Evolutionary conservation across 2,888 invertebrate species (phyloP).

Genomic region (Epistrophella euchroma): DNA sequence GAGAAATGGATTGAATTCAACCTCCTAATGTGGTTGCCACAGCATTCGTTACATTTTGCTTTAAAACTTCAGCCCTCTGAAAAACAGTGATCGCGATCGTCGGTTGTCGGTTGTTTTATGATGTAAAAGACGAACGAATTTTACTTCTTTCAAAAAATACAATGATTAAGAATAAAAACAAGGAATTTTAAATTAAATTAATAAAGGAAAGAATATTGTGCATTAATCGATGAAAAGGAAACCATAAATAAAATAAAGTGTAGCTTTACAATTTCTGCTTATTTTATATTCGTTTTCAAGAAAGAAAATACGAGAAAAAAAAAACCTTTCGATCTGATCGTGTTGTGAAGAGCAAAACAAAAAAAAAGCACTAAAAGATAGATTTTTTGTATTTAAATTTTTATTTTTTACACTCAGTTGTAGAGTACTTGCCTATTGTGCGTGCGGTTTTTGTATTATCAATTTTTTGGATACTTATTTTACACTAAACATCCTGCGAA

Average conservation of each 20-base stretch:
- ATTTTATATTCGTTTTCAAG: constrained; percentile 20
- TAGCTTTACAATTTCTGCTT: constrained; percentile 9
- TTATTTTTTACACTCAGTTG: constrained; percentile 52
- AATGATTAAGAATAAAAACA: constrained; percentile 29
- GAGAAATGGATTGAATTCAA: constrained; percentile 74
- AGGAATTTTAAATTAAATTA: constrained; percentile 7
- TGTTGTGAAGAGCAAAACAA: constrained; percentile 43
- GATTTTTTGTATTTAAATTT: constrained; percentile 33
- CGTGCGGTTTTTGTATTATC: constrained; percentile 39
- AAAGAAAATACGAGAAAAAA: constrained; percentile 38
- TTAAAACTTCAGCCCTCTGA: constrained; percentile 75
- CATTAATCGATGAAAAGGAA: constrained; percentile 17
- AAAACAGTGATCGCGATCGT: constrained; percentile 74
- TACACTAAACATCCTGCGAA: constrained; percentile 44
- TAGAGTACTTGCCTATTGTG: constrained; percentile 56
- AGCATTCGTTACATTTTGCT: constrained; percentile 75
- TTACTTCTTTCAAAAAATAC: constrained; percentile 40
- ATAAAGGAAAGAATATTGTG: constrained; percentile 5
- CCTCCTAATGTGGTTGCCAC: constrained; percentile 75
- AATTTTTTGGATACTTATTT: constrained; percentile 64
- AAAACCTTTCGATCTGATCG: constrained; percentile 60
- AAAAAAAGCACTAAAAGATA: constrained; percentile 14
- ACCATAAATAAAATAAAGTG: constrained; percentile 33
- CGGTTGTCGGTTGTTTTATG: constrained; percentile 72
- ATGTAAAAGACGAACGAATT: constrained; percentile 68